Percentiles rank a stretch among this genome's conserved stretches.
phyloP scores from a whole-genome alignment of 2,113 vertebrate species.

The Neotoma lepida region DNA sequence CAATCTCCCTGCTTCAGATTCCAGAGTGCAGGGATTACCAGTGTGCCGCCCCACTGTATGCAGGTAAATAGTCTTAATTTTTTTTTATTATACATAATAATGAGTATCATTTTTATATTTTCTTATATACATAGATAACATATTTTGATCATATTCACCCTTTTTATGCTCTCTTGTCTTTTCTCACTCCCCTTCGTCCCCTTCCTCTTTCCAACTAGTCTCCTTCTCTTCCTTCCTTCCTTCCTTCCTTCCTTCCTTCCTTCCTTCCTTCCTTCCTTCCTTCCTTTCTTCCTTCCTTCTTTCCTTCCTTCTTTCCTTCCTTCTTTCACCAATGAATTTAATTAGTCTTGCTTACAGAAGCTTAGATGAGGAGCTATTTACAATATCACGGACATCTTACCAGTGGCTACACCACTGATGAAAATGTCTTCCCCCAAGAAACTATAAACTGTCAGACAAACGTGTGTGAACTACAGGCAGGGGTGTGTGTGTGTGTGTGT shows the following conservation, averaged over 20 bases:
- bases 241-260: no score
- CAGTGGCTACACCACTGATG: background rate
- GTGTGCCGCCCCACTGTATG: no score
- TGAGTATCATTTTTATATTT: no score
- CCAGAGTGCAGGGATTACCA: background rate
- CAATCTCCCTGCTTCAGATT: background rate
- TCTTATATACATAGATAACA: no score
- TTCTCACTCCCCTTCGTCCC: no score
- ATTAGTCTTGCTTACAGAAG: background rate
- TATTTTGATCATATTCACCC: no score
- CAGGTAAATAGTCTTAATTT: no score
- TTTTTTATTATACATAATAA: no score
- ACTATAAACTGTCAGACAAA: background rate
- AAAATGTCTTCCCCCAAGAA: background rate
- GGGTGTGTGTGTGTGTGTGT: background rate
- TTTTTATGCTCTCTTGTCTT: no score
- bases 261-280: no score
- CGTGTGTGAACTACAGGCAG: background rate
- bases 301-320: background rate
- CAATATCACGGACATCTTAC: background rate
- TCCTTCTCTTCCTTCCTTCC: no score
- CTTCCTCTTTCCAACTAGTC: no score
- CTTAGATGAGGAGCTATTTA: background rate
- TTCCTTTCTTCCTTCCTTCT: background rate
- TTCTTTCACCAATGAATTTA: background rate